Base-by-base conservation (phyloP, 2,797 vertebrate genomes). In the Falco cherrug region DNA sequence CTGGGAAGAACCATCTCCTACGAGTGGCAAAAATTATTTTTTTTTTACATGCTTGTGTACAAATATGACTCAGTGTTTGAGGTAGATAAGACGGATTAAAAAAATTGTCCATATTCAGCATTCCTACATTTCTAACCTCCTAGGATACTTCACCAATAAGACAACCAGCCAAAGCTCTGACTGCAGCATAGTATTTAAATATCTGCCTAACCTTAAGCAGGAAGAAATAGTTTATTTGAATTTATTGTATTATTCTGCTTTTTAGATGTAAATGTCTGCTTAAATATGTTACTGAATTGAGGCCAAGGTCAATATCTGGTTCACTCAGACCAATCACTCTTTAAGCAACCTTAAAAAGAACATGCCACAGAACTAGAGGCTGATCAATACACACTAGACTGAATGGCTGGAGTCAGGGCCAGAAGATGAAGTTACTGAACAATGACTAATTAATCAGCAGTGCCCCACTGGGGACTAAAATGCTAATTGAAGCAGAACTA, bases 401-500 rank as follows among this genome's bases (percentile, higher is more conserved):
- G 91, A 95, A 60, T 88, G 79, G 77, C 57, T 96, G 60, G 35
- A 97, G 61, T 82, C 84, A 87, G 54, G 77, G 11, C 57, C 70
- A 96, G 90, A 87, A 90, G 88, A 97, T 75, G 88, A 97, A 96
- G 84, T 80, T 95, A 85, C 87, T 91, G 77, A 95, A 94, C 70
- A 96, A 94, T 96, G 91, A 95, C 87, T 95, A 90, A 96, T 95
- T 95, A 96, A 96, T 95, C 93, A 97, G 60, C 67, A 93, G 57
- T 83, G 26, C 28, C 53, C 84, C 76, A 78, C 0, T 60, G 67
- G 88, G 84, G 37, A 93, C 39, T 86, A 78, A 96, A 97, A 97
- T 91, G 88, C 29, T 97, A 95, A 97, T 74, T 95, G 91, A 97
- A 93, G 88, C 82, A 95, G 93, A 97, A 87, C 54, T 84, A 87